phyloP scores from a whole-genome alignment of 2,113 vertebrate species.

The Cairina moschata region DNA sequence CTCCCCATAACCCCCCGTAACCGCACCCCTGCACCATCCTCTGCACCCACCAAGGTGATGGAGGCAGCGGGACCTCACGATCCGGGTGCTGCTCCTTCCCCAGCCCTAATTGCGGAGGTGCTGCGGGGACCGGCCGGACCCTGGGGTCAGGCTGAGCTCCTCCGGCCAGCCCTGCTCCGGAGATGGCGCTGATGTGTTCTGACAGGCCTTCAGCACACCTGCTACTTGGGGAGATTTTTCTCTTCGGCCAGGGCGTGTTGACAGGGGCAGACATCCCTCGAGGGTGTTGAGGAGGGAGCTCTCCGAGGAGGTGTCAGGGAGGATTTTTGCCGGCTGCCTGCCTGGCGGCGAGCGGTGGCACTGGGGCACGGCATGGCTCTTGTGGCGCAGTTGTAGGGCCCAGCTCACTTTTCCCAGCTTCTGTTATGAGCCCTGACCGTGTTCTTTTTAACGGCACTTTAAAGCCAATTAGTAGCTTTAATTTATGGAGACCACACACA shows the following conservation, averaged over 20 bases:
- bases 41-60: background rate
- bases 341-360: background rate
- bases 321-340: background rate
- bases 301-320: constrained; percentile 30
- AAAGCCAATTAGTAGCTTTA: constrained; percentile 25
- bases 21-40: no score
- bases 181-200: constrained; percentile 53
- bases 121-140: background rate
- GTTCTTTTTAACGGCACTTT: background rate
- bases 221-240: constrained; percentile 48
- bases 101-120: constrained; percentile 5
- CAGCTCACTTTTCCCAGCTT: background rate
- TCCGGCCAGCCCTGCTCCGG: background rate
- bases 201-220: constrained; percentile 71
- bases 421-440: background rate
- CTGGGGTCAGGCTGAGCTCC: constrained; percentile 13
- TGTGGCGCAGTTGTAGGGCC: background rate
- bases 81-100: background rate
- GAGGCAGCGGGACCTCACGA: background rate
- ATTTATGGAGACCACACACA: constrained; percentile 51
- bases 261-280: constrained; percentile 60
- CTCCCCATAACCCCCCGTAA: background rate
- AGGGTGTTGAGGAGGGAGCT: constrained; percentile 45
- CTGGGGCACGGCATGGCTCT: fast-evolving
- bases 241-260: constrained; percentile 40